phyloP scores from a whole-genome alignment of 2,113 vertebrate genomes.

The Chaetodon trifascialis region DNA sequence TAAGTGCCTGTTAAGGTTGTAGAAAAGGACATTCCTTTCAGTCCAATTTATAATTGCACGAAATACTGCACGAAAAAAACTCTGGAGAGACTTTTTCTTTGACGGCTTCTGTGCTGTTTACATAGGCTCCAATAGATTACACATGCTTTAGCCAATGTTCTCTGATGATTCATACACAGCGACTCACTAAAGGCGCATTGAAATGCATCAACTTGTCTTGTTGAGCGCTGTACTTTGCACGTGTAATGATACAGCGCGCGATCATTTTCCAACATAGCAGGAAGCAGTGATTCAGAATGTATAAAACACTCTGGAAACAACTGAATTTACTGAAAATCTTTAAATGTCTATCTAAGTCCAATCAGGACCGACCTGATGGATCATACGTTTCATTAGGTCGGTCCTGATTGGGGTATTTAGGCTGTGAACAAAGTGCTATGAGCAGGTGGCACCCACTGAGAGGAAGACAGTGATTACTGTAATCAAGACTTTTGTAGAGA shows the following conservation, averaged over 20 bases:
- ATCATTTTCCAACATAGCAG: background rate
- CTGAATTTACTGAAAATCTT: background rate
- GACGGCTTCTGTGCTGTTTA: background rate
- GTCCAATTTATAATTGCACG: slow-evolving; percentile 37
- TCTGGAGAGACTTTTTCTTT: background rate
- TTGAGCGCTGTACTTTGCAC: background rate
- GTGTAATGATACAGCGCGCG: background rate
- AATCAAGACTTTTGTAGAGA: slow-evolving; percentile 72
- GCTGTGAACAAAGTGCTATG: slow-evolving; percentile 55
- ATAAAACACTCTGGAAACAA: background rate
- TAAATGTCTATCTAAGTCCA: slow-evolving; percentile 40
- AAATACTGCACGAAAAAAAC: background rate
- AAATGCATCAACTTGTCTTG: background rate
- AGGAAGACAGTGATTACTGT: slow-evolving; percentile 73
- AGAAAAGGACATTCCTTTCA: slow-evolving; percentile 10
- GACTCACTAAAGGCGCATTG: background rate
- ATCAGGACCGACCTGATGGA: slow-evolving; percentile 30
- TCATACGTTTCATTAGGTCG: slow-evolving; percentile 66
- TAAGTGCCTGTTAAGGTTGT: slow-evolving; percentile 24
- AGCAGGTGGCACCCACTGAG: slow-evolving; percentile 62
- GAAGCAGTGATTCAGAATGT: background rate
- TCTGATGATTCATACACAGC: background rate
- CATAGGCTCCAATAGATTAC: background rate
- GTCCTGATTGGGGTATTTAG: slow-evolving; percentile 73
- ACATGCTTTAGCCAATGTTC: background rate